Base-by-base conservation (phyloP, 2,113 vertebrate species). In the Pipa parva region DNA sequence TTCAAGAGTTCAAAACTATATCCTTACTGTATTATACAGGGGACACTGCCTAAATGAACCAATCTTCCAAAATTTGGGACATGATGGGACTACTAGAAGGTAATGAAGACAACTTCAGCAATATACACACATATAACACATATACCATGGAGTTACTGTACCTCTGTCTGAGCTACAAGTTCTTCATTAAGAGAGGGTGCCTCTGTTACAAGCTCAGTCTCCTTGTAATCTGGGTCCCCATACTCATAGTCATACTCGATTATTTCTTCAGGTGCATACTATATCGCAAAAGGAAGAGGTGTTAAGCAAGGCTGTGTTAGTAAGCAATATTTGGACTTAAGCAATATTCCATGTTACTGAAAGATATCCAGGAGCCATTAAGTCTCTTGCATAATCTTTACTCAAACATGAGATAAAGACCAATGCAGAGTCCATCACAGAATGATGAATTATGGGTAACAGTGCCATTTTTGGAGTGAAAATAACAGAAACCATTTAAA, bases 221-320 rank as follows among this genome's bases (percentile, higher is more conserved):
- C 84, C 79, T 83, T 87, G 86, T 90, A 78, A 68, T 87, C 85
- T 86, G 89, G 88, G 71, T 96, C 94, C 85, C 91, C 89, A 91
- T 97, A 95, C 77, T 97, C 94, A 95, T 97, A 95, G 82, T 93
- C 90, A 91, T 91, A 89, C 39, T 97, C 94, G 80, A 94, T 80
- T 90, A 92, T 82, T 80, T 93, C 92, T 82, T 91, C 91, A 77
- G 93, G 89, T 79, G 85, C 74, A 79, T 97, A 97, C 96, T 99
- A 86, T 71, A 87, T 88, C 65, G 76, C 76, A 84, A 84, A 70
- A 83, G 81, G 76, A 80, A 84, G 84, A 85, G 81, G 91, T 75
- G 81, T 46, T 78, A 85, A 63, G 84, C 82, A 75, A 76, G 64
- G 69, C 66, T 71, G 24, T 77, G 75, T 92, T 84, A 86, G 78